Base-by-base conservation (phyloP, 2,113 vertebrate genomes). In the Amphiprion ocellaris region DNA sequence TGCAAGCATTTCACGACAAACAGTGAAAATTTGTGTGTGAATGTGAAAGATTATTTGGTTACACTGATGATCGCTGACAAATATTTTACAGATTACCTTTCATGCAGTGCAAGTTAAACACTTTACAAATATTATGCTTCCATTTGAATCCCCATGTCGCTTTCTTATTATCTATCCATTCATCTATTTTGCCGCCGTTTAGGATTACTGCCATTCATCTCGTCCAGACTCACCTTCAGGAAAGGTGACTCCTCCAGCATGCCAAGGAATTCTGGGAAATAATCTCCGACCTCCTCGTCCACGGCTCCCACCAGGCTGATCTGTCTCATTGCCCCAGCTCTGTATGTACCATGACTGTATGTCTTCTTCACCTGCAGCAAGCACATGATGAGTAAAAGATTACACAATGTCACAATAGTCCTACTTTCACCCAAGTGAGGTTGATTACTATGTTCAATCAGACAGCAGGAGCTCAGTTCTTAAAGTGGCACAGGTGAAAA, bases 261-360 rank as follows among this genome's bases (percentile, higher is more conserved):
- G 93, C 94, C 91, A 82, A 99, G 96, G 92, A 99, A 99, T 87
- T 99, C 98, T 87, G 98, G 98, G 92, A 99, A 99, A 86, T 96
- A 99, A 92, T 98, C 95, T 44, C 98, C 98, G 69, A 99, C 98
- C 93, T 99, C 98, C 90, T 99, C 98, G 84, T 99, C 98, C 88
- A 99, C 97, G 10, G 97, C 98, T 87, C 98, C 98, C 92, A 99
- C 98, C 92, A 99, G 94, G 92, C 98, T 99, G 93, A 99, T 98
- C 84, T 99, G 98, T 84, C 98, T 94, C 98, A 99, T 99, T 50
- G 98, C 96, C 30, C 98, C 98, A 54, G 98, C 98, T 93, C 98
- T 95, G 91, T 99, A 99, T 4, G 98, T 99, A 87, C 98, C 98
- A 50, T 98, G 97, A 86, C 97, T 98, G 94, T 98, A 99, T 4